Conservation (phyloP, 30 jellyfish, hydroid and myxozoan species). For the Clytia hemisphaerica region DNA sequence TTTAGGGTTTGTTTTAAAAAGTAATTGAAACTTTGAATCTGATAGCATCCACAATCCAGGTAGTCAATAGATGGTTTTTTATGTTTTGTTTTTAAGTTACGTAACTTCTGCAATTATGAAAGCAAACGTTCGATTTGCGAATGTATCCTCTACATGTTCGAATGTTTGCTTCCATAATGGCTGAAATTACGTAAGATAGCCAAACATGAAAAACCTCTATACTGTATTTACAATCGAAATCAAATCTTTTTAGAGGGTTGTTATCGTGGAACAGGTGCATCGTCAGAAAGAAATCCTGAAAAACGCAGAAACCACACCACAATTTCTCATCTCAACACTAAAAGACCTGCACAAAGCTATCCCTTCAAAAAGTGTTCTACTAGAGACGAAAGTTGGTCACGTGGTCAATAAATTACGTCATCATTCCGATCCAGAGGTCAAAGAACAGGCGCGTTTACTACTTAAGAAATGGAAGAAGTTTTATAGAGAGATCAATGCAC, state of each 20-base stretch:
- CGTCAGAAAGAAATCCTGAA: conserved; percentile 32
- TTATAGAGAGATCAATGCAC: conserved; percentile 43
- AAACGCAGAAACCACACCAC: conserved; percentile 11
- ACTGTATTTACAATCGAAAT: too few relatives aligned
- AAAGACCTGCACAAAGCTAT: conserved; percentile 38
- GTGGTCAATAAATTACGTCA: conserved; percentile 55
- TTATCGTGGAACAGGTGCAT: conserved; percentile 64
- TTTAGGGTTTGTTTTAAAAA: too few relatives aligned
- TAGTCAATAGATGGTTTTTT: too few relatives aligned
- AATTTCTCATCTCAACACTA: conserved; percentile 29
- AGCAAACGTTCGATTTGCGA: too few relatives aligned
- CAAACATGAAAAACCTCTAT: too few relatives aligned
- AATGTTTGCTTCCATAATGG: too few relatives aligned
- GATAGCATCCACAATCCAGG: too few relatives aligned
- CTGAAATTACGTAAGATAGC: too few relatives aligned
- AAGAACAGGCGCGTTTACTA: conserved; percentile 44
- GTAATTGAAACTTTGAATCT: too few relatives aligned
- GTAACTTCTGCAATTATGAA: too few relatives aligned
- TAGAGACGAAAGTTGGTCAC: conserved; percentile 79
- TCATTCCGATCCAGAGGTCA: conserved; percentile 41
- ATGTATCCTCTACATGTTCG: too few relatives aligned
- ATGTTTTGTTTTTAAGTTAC: too few relatives aligned
- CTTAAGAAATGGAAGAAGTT: conserved; percentile 70
- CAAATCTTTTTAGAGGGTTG: conserved; percentile 92
- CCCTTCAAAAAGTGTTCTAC: conserved; percentile 78